Evolutionary conservation across 2,797 vertebrate genomes (phyloP).

Genomic region (Pagetopsis macropterus): DNA sequence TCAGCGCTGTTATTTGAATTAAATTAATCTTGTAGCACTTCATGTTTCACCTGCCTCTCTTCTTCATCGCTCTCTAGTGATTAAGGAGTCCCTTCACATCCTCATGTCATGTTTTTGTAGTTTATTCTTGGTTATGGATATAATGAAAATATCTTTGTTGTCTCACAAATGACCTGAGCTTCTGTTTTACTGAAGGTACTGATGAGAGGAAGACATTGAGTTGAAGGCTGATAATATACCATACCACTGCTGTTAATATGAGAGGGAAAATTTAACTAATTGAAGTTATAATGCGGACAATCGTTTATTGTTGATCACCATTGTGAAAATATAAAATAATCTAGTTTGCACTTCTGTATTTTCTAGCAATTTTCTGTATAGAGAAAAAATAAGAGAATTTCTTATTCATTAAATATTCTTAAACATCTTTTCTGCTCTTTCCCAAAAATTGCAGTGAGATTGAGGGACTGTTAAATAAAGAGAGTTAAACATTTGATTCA

Average conservation of each 20-base stretch:
- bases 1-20: background rate
- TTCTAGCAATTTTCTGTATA: no score
- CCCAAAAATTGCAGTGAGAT: no score
- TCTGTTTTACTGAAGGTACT: background rate
- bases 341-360: background rate
- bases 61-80: background rate
- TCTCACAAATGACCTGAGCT: background rate
- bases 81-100: background rate
- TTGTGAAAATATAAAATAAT: background rate
- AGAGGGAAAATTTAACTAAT: background rate
- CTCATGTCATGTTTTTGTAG: background rate
- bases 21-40: background rate
- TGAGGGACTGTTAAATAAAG: no score
- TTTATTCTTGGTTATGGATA: slow-evolving; percentile 6
- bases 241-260: no score
- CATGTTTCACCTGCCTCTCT: background rate
- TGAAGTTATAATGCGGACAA: background rate
- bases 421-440: no score
- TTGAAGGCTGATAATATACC: no score
- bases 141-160: background rate
- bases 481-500: no score
- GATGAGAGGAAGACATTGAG: background rate
- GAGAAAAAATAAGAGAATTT: background rate
- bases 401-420: no score
- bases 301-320: background rate